Conservation (phyloP, 2,888 invertebrate species). For the Keiferia lycopersicella region DNA sequence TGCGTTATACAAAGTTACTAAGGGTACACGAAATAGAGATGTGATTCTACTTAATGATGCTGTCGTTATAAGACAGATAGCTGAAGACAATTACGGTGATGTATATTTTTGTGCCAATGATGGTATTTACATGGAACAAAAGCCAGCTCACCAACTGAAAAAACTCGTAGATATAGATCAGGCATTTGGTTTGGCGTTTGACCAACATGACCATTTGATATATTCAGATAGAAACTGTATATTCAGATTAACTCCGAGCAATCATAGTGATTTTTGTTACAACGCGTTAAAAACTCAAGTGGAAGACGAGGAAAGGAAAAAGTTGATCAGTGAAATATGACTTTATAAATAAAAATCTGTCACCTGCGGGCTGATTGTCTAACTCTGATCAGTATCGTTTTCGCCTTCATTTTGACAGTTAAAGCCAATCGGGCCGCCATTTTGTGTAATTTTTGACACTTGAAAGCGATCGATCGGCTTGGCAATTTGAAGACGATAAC, state of each 20-base stretch:
- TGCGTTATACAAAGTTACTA: conserved; percentile 63
- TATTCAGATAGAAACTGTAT: conserved; percentile 60
- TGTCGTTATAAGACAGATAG: conserved; percentile 57
- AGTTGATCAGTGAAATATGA: background rate
- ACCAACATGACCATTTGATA: conserved; percentile 58
- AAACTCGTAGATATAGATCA: conserved; percentile 53
- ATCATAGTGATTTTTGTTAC: conserved; percentile 44
- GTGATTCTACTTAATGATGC: conserved; percentile 53
- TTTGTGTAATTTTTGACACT: no score
- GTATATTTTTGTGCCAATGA: conserved; percentile 57
- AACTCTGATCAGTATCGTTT: no score
- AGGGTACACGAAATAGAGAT: conserved; percentile 29
- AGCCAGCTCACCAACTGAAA: conserved; percentile 51
- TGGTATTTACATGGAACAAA: conserved; percentile 65
- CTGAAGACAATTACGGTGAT: conserved; percentile 64
- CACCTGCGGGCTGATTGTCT: no score
- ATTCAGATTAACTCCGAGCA: conserved; percentile 54
- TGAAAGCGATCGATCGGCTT: no score
- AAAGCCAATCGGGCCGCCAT: no score
- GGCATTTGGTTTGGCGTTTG: conserved; percentile 63
- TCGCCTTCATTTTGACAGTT: no score
- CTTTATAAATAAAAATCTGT: no score
- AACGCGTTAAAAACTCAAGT: conserved; percentile 37
- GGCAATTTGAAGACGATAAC: no score
- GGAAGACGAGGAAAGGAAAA: conserved; percentile 20